These are phyloP conservation scores for Chionis minor DNA, from an alignment of 2,113 vertebrate genomes.

Conservation along the genomic window DNA sequence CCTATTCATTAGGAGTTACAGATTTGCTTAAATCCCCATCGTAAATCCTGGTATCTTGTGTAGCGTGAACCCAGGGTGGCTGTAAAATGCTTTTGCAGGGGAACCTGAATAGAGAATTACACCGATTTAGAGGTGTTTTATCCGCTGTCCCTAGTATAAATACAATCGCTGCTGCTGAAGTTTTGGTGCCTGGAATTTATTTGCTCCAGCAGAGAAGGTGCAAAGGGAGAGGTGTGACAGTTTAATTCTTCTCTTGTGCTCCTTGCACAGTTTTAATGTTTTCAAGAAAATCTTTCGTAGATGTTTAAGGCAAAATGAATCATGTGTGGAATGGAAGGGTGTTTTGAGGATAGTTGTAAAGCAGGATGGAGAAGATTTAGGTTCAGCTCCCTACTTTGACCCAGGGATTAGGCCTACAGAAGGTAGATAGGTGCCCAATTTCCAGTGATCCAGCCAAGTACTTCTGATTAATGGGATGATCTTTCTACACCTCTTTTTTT, in stretches of 20 bases:
- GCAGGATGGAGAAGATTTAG: background rate
- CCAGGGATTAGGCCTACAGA: background rate
- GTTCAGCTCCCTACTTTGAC: background rate
- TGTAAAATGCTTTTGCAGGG: slow-evolving; percentile 48
- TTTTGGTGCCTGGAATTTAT: slow-evolving; percentile 53
- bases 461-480: background rate
- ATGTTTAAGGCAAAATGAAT: background rate
- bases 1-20: slow-evolving; percentile 3
- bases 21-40: background rate
- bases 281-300: background rate
- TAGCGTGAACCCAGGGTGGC: background rate
- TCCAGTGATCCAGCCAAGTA: background rate
- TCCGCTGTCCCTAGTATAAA: slow-evolving; percentile 22
- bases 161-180: background rate
- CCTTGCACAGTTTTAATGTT: background rate
- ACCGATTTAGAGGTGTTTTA: slow-evolving; percentile 54
- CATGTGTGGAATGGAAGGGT: background rate
- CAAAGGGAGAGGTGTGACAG: slow-evolving; percentile 44
- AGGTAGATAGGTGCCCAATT: background rate
- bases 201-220: slow-evolving; percentile 53
- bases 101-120: slow-evolving; percentile 43
- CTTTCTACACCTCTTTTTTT: background rate
- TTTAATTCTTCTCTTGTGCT: slow-evolving; percentile 59
- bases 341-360: background rate
- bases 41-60: slow-evolving; percentile 38